Percentiles rank a stretch among this genome's conserved stretches.
Evolutionary conservation across 1,140 invertebrate species (phyloP).

Genomic region (Neotoxoptera formosana): DNA sequence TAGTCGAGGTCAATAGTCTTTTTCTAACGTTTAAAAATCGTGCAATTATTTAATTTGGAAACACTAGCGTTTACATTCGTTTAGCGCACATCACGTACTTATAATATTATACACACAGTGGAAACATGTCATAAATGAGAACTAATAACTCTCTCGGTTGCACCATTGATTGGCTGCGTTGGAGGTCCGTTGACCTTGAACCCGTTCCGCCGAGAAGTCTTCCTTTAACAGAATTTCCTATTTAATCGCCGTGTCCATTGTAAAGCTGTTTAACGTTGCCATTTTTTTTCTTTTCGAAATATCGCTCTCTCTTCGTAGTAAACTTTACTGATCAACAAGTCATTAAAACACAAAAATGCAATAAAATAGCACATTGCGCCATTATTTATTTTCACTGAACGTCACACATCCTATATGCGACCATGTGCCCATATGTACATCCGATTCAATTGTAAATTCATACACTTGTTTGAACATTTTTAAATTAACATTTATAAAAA

Average conservation of each 20-base stretch:
- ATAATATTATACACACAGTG: neutral
- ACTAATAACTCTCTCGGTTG: slow-evolving; percentile 52
- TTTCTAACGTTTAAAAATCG: slow-evolving; percentile 40
- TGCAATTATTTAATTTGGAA: slow-evolving; percentile 43
- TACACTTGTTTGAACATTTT: neutral
- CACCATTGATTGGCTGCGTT: slow-evolving; percentile 56
- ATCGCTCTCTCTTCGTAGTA: neutral
- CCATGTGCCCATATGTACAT: neutral
- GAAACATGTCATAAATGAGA: slow-evolving; percentile 54
- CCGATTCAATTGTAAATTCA: neutral
- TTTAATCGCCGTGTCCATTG: slow-evolving; percentile 48
- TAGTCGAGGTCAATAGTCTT: slow-evolving; percentile 50
- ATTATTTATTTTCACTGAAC: neutral
- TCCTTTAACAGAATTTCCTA: slow-evolving; percentile 53
- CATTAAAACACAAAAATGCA: neutral
- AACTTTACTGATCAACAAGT: slow-evolving; percentile 12
- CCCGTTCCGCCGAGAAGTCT: slow-evolving; percentile 56
- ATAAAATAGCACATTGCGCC: neutral
- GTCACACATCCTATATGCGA: neutral
- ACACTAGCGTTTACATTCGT: neutral
- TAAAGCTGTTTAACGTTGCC: slow-evolving; percentile 45
- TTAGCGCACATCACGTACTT: neutral
- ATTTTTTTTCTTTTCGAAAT: slow-evolving; percentile 40
- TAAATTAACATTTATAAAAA: slow-evolving; percentile 15
- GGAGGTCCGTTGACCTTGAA: slow-evolving; percentile 58